A percentile compares a stretch with the other conserved stretches of the same genome.
Conservation (phyloP, 2,797 vertebrate genomes). For the Tadarida brasiliensis region DNA sequence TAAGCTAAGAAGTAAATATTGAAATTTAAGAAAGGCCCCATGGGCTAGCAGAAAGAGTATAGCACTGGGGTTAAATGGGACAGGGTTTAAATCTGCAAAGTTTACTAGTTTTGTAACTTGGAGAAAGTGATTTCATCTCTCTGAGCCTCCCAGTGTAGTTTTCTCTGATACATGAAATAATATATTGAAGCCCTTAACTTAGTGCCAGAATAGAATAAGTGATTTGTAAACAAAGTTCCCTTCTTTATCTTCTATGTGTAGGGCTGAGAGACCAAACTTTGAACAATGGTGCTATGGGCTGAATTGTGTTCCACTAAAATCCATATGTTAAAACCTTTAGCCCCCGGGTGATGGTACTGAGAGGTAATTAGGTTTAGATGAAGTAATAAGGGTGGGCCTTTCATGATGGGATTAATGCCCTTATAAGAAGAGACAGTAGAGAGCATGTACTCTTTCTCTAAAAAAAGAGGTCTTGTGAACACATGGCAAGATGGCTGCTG, state of each 20-base stretch:
- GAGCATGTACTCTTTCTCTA: background rate
- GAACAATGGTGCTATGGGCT: background rate
- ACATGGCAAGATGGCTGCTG: background rate
- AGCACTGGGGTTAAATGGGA: background rate
- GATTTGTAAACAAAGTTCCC: conserved; percentile 25
- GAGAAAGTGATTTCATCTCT: conserved; percentile 45
- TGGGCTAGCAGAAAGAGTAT: background rate
- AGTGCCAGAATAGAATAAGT: conserved; percentile 18
- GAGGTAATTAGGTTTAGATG: background rate
- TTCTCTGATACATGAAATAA: conserved; percentile 53
- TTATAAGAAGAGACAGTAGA: background rate
- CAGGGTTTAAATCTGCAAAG: background rate
- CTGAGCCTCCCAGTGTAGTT: background rate
- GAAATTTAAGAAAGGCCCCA: conserved; percentile 26
- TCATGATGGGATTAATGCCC: background rate
- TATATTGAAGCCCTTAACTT: background rate
- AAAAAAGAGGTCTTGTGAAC: background rate
- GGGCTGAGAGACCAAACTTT: conserved; percentile 13
- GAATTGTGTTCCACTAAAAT: background rate
- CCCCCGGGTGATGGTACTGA: background rate
- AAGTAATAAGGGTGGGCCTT: background rate
- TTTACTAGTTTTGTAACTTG: conserved; percentile 47
- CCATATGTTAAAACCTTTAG: background rate
- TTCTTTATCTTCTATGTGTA: conserved; percentile 34
- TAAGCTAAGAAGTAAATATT: conserved; percentile 39